These are phyloP conservation scores for Melanotaenia duboulayi DNA, from an alignment of 2,113 vertebrate species.

Conservation along the genomic window DNA sequence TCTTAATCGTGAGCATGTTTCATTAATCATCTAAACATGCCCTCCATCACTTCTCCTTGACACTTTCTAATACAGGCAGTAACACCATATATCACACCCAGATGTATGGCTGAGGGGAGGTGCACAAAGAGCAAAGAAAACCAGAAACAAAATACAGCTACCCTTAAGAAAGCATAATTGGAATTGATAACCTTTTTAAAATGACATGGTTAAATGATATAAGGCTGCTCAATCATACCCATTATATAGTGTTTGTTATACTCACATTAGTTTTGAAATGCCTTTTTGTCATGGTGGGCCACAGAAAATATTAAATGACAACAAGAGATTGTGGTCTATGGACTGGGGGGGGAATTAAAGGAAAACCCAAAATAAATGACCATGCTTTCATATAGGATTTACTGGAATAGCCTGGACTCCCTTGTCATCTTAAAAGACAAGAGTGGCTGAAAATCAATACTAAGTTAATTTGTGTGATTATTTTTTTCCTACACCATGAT, in stretches of 20 bases:
- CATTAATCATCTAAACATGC: constrained; percentile 55
- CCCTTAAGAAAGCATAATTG: constrained; percentile 24
- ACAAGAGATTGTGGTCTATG: neutral
- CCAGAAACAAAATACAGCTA: constrained; percentile 21
- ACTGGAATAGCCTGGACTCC: neutral
- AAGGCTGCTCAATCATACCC: constrained; percentile 16
- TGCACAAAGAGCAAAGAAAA: constrained; percentile 5
- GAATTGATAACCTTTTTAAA: constrained; percentile 32
- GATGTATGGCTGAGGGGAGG: constrained; percentile 14
- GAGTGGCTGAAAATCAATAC: constrained; percentile 40
- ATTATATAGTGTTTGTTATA: constrained; percentile 21
- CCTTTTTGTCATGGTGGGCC: neutral
- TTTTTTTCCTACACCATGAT: constrained; percentile 15
- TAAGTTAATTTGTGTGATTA: constrained; percentile 22
- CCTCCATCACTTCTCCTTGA: constrained; percentile 37
- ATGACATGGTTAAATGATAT: constrained; percentile 23
- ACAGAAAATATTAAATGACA: neutral
- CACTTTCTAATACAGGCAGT: constrained; percentile 40
- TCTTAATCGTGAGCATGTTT: constrained; percentile 40
- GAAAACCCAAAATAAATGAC: constrained; percentile 26
- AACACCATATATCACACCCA: constrained; percentile 42
- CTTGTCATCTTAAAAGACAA: constrained; percentile 16
- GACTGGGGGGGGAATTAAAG: constrained; percentile 3
- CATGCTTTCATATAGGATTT: neutral
- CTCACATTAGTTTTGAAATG: constrained; percentile 1